Percentiles rank a stretch among this genome's conserved stretches.
These are phyloP conservation scores for Eulithis prunata DNA, from an alignment of 2,888 invertebrate genomes.

Conservation along the genomic window DNA sequence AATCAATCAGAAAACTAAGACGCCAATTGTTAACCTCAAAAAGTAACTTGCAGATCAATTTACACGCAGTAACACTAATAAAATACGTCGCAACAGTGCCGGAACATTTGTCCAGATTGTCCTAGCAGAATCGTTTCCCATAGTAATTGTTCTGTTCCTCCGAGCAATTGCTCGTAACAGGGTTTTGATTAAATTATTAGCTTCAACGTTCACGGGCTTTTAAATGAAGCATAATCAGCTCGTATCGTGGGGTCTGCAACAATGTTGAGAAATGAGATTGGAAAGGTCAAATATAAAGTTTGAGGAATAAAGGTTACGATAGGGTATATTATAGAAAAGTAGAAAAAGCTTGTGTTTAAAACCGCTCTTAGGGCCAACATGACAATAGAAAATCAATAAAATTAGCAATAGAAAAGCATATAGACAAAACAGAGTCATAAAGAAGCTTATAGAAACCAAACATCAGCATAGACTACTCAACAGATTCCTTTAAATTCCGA, in stretches of 20 bases:
- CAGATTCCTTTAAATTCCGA: background rate
- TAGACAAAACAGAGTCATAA: too few relatives aligned
- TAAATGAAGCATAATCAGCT: slow-evolving; percentile 10
- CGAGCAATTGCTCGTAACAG: slow-evolving; percentile 40
- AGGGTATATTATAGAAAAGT: too few relatives aligned
- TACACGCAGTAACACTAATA: slow-evolving; percentile 44
- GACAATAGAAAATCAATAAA: too few relatives aligned
- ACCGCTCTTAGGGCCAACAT: too few relatives aligned
- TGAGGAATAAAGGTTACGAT: too few relatives aligned
- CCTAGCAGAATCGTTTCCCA: slow-evolving; percentile 46
- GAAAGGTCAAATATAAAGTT: too few relatives aligned
- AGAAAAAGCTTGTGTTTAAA: too few relatives aligned
- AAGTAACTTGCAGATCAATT: slow-evolving; percentile 40
- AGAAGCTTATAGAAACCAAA: too few relatives aligned
- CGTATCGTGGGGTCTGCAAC: slow-evolving; percentile 1
- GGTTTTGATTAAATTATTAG: slow-evolving; percentile 69
- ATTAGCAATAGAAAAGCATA: too few relatives aligned
- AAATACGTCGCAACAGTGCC: slow-evolving; percentile 36
- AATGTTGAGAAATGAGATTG: background rate
- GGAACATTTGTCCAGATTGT: slow-evolving; percentile 43
- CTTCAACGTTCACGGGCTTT: slow-evolving; percentile 28
- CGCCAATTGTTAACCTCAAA: background rate
- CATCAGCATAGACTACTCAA: background rate
- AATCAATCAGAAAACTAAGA: too few relatives aligned
- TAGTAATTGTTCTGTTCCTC: slow-evolving; percentile 48